Conservation (phyloP, 2,888 invertebrate genomes). For the Trichopria drosophilae region DNA sequence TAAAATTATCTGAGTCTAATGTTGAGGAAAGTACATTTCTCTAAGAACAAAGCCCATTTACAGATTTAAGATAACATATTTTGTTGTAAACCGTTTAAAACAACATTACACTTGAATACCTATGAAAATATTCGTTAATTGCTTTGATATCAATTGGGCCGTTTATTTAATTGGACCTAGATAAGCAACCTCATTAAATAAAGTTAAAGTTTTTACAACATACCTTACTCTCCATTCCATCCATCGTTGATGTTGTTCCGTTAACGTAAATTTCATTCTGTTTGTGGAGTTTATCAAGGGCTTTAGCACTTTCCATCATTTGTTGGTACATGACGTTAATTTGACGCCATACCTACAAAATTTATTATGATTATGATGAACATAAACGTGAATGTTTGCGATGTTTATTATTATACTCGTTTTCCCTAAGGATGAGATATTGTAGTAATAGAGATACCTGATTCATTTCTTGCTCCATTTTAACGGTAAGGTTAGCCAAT, state of each 20-base stretch:
- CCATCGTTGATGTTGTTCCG: slow-evolving; percentile 75
- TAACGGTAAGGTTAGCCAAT: slow-evolving; percentile 72
- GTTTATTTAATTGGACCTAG: too few relatives aligned
- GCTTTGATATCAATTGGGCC: too few relatives aligned
- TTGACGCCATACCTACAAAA: slow-evolving; percentile 75
- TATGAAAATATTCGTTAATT: too few relatives aligned
- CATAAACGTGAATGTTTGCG: slow-evolving; percentile 4
- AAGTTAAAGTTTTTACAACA: slow-evolving; percentile 10
- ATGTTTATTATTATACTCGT: slow-evolving; percentile 5
- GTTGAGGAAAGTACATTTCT: too few relatives aligned
- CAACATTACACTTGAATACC: too few relatives aligned
- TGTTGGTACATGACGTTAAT: slow-evolving; percentile 87
- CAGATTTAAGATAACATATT: too few relatives aligned
- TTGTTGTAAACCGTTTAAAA: too few relatives aligned
- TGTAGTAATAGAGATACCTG: slow-evolving; percentile 57
- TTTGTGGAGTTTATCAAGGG: slow-evolving; percentile 75
- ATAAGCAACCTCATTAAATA: not conserved
- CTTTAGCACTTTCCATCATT: slow-evolving; percentile 73
- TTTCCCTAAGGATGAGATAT: not conserved
- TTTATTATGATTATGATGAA: not conserved
- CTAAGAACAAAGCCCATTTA: too few relatives aligned
- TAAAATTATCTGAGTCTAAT: too few relatives aligned
- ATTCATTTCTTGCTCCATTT: slow-evolving; percentile 78
- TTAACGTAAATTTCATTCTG: slow-evolving; percentile 81
- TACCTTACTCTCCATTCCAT: slow-evolving; percentile 76